Conservation (phyloP, 2,797 vertebrate species). For the Bovichtus variegatus region DNA sequence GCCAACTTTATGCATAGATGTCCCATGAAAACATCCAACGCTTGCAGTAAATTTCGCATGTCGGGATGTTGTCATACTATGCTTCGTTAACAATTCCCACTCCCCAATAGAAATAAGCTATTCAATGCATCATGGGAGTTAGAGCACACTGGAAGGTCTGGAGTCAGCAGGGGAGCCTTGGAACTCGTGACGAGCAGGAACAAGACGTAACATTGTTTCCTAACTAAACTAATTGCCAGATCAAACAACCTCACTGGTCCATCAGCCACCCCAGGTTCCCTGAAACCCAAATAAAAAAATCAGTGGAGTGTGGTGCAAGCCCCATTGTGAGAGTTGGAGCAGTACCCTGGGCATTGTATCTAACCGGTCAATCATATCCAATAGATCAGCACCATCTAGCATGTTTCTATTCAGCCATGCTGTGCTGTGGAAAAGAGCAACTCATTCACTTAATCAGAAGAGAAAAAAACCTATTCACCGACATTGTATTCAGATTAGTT, state of each 20-base stretch:
- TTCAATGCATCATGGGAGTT: slow-evolving; percentile 51
- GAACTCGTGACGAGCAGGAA: slow-evolving; percentile 64
- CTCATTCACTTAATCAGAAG: background rate
- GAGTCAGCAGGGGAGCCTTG: slow-evolving; percentile 46
- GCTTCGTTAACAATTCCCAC: slow-evolving; percentile 26
- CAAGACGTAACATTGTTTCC: slow-evolving; percentile 75
- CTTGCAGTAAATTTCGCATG: slow-evolving; percentile 2
- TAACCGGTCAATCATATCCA: slow-evolving; percentile 64
- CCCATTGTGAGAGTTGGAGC: slow-evolving; percentile 37
- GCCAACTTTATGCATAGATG: background rate
- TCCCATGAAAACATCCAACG: background rate
- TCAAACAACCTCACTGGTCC: slow-evolving; percentile 55
- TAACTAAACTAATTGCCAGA: slow-evolving; percentile 54
- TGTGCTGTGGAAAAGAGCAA: slow-evolving; percentile 26
- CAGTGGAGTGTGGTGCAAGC: slow-evolving; percentile 57
- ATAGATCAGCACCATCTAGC: slow-evolving; percentile 38
- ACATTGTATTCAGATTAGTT: background rate
- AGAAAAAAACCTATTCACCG: background rate
- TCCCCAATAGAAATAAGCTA: slow-evolving; percentile 55
- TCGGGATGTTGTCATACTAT: slow-evolving; percentile 17
- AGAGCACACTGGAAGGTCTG: slow-evolving; percentile 44
- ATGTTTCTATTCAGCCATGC: slow-evolving; percentile 11
- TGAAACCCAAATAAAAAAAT: slow-evolving; percentile 58
- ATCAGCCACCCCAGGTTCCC: slow-evolving; percentile 52
- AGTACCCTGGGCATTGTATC: slow-evolving; percentile 53